Evolutionary conservation across 2,797 vertebrate genomes (phyloP), one percentile per base, ranked within the genome.

Genomic region (Cryptoblepharus egeriae): DNA sequence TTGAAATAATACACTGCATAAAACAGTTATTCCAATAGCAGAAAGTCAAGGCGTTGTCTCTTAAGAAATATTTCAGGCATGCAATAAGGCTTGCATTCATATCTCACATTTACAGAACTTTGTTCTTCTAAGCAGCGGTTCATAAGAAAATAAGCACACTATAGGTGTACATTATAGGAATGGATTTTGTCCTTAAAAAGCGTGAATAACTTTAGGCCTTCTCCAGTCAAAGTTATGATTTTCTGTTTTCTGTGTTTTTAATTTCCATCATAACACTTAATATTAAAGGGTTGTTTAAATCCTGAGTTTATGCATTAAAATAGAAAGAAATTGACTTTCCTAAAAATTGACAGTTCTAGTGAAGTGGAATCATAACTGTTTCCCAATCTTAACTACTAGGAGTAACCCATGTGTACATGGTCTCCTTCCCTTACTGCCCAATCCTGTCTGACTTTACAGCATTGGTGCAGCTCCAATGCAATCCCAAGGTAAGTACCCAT

Each of bases 11-110:
- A 91, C 91, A 93, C 71, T 71, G 90, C 84, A 79, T 32, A 88
- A 87, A 94, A 94, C 93, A 94, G 91, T 94, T 94, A 91, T 93
- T 93, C 93, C 91, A 95, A 93, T 88, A 70, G 68, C 77, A 87
- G 88, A 94, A 93, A 96, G 94, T 88, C 76, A 85, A 88, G 92
- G 94, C 94, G 94, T 95, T 96, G 95, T 95, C 94, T 93, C 94
- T 91, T 83, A 90, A 87, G 83, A 95, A 96, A 92, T 90, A 94
- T 95, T 93, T 90, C 91, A 95, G 85, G 94, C 92, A 94, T 73
- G 88, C 89, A 95, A 92, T 85, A 91, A 81, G 28, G 85, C 83
- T 52, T 87, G 87, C 82, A 94, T 93, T 95, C 88, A 94, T 45
- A 91, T 87, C 77, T 93, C 92, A 94, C 95, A 95, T 95, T 95